Percentiles rank a stretch among this genome's conserved stretches.
phyloP scores from a whole-genome alignment of 1,140 invertebrate species.

The Lepidurus arcticus region DNA sequence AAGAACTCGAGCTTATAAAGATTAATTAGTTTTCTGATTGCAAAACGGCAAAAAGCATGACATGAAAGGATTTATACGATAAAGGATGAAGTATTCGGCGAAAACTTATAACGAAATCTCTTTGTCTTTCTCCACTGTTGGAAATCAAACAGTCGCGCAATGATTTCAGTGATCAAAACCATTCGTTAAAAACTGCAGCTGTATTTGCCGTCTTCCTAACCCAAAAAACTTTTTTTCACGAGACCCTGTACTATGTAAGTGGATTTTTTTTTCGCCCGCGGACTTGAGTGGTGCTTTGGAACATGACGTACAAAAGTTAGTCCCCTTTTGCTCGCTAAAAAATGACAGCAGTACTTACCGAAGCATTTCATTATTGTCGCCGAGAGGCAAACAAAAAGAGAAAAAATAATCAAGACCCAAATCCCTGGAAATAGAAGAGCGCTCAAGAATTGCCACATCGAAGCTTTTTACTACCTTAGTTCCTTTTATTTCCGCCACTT shows the following conservation, averaged over 20 bases:
- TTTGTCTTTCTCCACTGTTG: no score
- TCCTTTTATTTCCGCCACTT: background rate
- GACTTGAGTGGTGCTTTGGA: background rate
- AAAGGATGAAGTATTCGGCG: no score
- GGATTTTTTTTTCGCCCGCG: background rate
- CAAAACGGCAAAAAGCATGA: no score
- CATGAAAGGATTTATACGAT: no score
- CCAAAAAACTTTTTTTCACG: background rate
- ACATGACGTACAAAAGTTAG: conserved; percentile 10
- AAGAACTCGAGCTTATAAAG: no score
- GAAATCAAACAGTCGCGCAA: no score
- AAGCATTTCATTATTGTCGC: background rate
- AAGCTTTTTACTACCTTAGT: background rate
- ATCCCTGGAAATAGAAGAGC: background rate
- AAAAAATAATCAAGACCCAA: background rate
- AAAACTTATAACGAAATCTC: no score
- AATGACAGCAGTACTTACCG: background rate
- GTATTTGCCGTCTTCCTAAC: no score
- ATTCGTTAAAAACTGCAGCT: no score
- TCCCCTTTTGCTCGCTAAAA: background rate
- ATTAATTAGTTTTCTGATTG: no score
- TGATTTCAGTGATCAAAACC: no score
- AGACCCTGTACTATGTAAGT: background rate
- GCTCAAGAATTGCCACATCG: background rate
- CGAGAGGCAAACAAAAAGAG: background rate